A percentile compares a stretch with the other conserved stretches of the same genome.
These are phyloP conservation scores for Alca torda DNA, from an alignment of 2,797 vertebrate genomes.

Conservation along the genomic window DNA sequence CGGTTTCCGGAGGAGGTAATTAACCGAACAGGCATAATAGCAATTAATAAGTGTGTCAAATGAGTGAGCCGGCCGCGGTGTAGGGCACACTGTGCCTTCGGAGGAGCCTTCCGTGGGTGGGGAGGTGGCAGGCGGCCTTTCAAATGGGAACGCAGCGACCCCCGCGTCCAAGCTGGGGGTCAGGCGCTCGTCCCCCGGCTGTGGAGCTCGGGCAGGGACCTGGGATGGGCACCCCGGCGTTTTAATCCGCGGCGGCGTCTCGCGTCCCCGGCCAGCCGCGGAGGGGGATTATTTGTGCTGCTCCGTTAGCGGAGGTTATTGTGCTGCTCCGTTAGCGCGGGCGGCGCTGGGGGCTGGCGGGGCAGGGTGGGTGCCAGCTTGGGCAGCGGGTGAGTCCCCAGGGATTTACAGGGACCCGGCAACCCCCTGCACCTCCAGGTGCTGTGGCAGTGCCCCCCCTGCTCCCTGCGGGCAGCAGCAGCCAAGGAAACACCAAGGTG, in stretches of 20 bases:
- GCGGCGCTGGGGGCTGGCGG: fast-evolving
- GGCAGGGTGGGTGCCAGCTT: not conserved
- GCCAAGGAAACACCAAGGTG: not conserved
- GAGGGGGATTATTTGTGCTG: not conserved
- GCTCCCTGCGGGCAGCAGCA: not conserved
- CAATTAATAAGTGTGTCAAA: not conserved
- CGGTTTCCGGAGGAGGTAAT: not conserved
- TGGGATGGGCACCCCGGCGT: fast-evolving
- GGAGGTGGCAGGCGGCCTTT: not conserved
- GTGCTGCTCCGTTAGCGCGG: not conserved
- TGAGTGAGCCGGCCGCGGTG: not conserved
- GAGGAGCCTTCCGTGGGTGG: not conserved
- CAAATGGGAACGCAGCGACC: not conserved
- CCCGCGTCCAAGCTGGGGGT: not conserved
- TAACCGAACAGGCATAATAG: not conserved
- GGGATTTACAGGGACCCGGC: not conserved
- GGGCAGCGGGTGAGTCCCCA: not conserved
- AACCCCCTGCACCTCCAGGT: not conserved
- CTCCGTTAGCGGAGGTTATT: not conserved
- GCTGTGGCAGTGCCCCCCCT: not conserved
- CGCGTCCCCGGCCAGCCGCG: fast-evolving
- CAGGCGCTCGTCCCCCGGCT: not conserved
- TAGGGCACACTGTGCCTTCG: not conserved
- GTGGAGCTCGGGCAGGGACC: fast-evolving
- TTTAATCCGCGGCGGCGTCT: not conserved